These are phyloP conservation scores for Battus philenor DNA, from an alignment of 1,140 invertebrate genomes.

Conservation along the genomic window DNA sequence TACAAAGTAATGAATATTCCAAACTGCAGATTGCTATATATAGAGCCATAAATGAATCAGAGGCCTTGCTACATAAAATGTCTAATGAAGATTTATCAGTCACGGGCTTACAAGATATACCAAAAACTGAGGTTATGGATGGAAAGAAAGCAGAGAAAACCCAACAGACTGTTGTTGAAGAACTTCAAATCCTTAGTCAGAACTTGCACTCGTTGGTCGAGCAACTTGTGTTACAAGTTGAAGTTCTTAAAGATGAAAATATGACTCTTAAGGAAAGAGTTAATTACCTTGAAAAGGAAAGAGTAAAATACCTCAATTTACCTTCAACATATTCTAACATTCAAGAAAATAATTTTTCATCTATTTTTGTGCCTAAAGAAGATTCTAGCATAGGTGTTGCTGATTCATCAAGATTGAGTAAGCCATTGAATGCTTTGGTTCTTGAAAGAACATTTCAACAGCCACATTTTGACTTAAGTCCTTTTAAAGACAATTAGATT, in stretches of 20 bases:
- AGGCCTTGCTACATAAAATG: conserved; percentile 76
- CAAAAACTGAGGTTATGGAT: conserved; percentile 38
- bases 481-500: conserved; percentile 30
- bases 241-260: conserved; percentile 78
- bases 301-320: conserved; percentile 53
- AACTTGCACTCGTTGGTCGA: conserved; percentile 77
- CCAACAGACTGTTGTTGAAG: conserved; percentile 77
- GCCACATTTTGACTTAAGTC: conserved; percentile 43
- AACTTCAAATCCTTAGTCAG: conserved; percentile 77
- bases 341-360: conserved; percentile 28
- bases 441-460: conserved; percentile 21
- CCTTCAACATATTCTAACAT: conserved; percentile 34
- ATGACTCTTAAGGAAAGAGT: conserved; percentile 72
- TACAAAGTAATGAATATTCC: conserved; percentile 55
- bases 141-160: conserved; percentile 77
- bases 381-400: conserved; percentile 15
- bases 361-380: conserved; percentile 23
- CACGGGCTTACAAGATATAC: conserved; percentile 29
- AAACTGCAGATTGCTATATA: conserved; percentile 76
- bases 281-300: conserved; percentile 71
- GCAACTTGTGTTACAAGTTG: conserved; percentile 77
- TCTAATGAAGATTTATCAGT: conserved; percentile 33
- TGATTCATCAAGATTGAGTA: conserved; percentile 17
- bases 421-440: conserved; percentile 19
- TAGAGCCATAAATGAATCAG: conserved; percentile 79